Evolutionary conservation across 2,113 vertebrate genomes (phyloP).

Genomic region (Pholis gunnellus): DNA sequence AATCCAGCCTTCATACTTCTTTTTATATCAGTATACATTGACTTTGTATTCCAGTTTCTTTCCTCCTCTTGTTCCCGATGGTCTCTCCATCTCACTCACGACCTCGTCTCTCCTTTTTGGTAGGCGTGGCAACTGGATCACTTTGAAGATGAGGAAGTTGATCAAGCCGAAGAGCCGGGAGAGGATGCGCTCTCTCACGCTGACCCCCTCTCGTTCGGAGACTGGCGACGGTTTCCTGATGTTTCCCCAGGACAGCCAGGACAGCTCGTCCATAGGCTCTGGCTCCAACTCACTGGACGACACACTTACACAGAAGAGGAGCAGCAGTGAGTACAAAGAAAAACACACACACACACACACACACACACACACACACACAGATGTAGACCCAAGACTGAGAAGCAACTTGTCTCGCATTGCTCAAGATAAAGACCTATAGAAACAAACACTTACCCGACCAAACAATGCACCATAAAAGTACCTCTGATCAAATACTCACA

Average conservation of each 20-base stretch:
- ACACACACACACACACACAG: not conserved
- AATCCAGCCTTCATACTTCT: not conserved
- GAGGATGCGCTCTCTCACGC: slow-evolving; percentile 91
- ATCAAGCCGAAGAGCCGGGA: slow-evolving; percentile 97
- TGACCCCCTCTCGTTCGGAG: slow-evolving; percentile 93
- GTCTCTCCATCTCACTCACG: not conserved
- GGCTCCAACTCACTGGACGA: slow-evolving; percentile 97
- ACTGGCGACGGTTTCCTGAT: slow-evolving; percentile 92
- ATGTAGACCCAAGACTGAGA: not conserved
- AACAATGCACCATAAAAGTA: not conserved
- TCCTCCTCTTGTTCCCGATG: not conserved
- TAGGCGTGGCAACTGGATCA: slow-evolving; percentile 99
- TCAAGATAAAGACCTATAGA: not conserved
- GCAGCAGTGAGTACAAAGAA: slow-evolving; percentile 91
- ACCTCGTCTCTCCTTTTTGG: not conserved
- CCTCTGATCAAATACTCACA: not conserved
- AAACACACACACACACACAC: not conserved
- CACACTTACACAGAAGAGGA: slow-evolving; percentile 91
- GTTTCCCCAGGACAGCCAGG: slow-evolving; percentile 93
- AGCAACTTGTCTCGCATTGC: not conserved
- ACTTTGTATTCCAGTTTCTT: not conserved
- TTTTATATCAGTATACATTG: not conserved
- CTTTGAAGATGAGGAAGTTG: slow-evolving; percentile 97
- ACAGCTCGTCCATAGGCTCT: slow-evolving; percentile 95
- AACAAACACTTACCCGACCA: not conserved